A percentile compares a stretch with the other conserved stretches of the same genome.
These are phyloP conservation scores for Machaerirhynchus nigripectus DNA, from an alignment of 2,113 vertebrate species.

Conservation along the genomic window DNA sequence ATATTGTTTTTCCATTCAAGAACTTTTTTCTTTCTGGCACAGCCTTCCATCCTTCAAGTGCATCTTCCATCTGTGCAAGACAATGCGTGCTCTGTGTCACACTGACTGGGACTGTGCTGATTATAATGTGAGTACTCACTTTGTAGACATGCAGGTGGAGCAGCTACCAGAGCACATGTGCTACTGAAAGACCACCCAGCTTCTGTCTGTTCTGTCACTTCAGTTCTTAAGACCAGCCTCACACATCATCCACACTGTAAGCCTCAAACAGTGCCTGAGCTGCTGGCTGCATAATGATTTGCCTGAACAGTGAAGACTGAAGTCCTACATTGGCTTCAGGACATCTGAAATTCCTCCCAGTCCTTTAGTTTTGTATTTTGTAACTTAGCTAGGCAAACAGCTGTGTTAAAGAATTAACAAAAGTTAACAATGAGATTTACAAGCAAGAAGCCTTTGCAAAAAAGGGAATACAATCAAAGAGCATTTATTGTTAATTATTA, in stretches of 20 bases:
- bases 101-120: accelerated
- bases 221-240: neutral
- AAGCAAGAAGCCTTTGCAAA: neutral
- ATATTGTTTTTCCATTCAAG: neutral
- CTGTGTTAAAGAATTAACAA: neutral
- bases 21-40: neutral
- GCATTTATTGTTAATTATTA: conserved; percentile 17
- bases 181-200: neutral
- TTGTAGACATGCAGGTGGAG: neutral
- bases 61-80: neutral
- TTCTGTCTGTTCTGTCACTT: neutral
- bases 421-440: neutral
- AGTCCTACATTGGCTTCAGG: neutral
- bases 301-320: neutral
- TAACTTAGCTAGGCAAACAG: neutral
- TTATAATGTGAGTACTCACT: neutral
- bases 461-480: neutral
- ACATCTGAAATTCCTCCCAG: neutral
- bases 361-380: neutral
- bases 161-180: neutral
- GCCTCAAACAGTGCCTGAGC: neutral
- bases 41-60: neutral
- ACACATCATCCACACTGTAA: neutral
- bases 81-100: neutral
- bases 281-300: neutral